Evolutionary conservation across 2,797 vertebrate species (phyloP), one percentile per base, ranked within the genome.

Genomic region (Etheostoma perlongum): DNA sequence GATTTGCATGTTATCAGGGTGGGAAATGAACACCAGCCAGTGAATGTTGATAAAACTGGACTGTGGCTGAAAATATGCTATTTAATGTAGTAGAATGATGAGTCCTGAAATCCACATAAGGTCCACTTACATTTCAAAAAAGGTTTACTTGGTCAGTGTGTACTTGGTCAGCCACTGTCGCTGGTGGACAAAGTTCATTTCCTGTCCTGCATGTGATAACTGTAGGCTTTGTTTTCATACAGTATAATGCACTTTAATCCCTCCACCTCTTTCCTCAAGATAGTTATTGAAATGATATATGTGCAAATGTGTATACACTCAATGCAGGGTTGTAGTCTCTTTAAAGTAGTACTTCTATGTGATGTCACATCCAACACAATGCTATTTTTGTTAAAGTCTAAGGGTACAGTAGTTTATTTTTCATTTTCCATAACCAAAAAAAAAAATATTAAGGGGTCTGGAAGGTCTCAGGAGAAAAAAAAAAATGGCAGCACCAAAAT

Each of bases 231-330:
- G 87, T 91, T 88, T 90, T 90, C 85, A 91, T 88, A 79, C 87
- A 84, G 88, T 93, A 84, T 85, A 78, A 94, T 91, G 93, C 93
- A 94, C 93, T 94, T 94, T 94, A 94, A 87, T 89, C 78, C 89
- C 93, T 85, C 87, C 91, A 91, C 87, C 89, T 91, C 79, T 88
- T 69, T 90, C 71, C 68, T 91, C 74, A 84, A 84, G 85, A 87
- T 86, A 81, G 71, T 67, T 83, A 87, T 79, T 23, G 54, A 89
- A 80, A 90, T 79, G 49, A 87, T 83, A 84, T 85, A 84, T 92
- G 89, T 92, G 85, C 77, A 90, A 84, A 89, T 52, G 82, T 91
- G 89, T 90, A 85, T 91, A 90, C 90, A 89, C 85, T 91, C 82
- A 91, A 82, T 90, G 91, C 92, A 93, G 91, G 93, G 90, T 93